Evolutionary conservation across 2,113 vertebrate genomes (phyloP).

Genomic region (Nanorana parkeri): DNA sequence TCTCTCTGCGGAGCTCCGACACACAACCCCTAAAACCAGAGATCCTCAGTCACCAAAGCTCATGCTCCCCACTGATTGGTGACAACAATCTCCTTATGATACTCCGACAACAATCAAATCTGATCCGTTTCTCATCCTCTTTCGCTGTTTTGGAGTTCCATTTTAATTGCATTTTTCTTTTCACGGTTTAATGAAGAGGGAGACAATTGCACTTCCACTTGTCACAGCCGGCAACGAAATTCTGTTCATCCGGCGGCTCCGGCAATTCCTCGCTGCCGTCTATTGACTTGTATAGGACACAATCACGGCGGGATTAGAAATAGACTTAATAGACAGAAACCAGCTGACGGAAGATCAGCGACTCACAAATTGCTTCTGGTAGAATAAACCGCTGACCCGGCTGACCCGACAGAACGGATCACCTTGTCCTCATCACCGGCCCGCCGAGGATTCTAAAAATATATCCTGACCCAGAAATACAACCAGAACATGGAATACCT

Average conservation of each 20-base stretch:
- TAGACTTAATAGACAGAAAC: not conserved
- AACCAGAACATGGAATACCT: not conserved
- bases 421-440: not conserved
- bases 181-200: not conserved
- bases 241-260: no score
- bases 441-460: constrained; percentile 2
- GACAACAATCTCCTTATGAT: no score
- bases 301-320: not conserved
- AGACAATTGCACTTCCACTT: not conserved
- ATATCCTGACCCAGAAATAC: constrained; percentile 19
- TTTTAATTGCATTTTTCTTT: no score
- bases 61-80: no score
- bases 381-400: not conserved
- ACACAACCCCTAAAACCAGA: no score
- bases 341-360: not conserved
- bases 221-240: no score
- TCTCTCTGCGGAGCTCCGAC: no score
- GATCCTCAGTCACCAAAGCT: no score
- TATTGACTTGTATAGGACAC: not conserved
- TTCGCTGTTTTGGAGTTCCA: no score
- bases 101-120: not conserved
- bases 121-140: not conserved
- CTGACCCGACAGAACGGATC: constrained; percentile 10
- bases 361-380: not conserved
- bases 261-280: not conserved